phyloP scores from a whole-genome alignment of 1,140 invertebrate genomes.

The Heliconius congener region DNA sequence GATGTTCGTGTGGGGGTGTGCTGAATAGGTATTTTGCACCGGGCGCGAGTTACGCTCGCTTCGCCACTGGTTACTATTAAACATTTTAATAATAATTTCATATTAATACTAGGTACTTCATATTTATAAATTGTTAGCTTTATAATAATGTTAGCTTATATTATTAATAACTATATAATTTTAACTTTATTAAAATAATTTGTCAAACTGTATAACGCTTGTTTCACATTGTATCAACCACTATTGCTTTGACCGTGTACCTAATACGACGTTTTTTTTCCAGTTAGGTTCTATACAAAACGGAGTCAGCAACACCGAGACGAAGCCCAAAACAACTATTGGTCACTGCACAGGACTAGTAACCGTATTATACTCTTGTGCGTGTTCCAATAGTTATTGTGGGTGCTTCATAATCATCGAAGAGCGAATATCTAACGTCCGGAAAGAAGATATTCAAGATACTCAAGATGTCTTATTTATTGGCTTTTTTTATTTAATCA shows the following conservation, averaged over 20 bases:
- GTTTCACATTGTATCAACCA: neutral
- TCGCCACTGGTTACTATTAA: too few relatives aligned
- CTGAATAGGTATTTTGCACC: too few relatives aligned
- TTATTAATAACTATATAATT: too few relatives aligned
- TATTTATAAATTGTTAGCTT: neutral
- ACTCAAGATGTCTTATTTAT: slow-evolving; percentile 13
- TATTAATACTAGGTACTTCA: neutral
- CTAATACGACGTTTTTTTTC: slow-evolving; percentile 42
- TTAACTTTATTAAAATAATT: neutral
- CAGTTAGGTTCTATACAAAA: slow-evolving; percentile 42
- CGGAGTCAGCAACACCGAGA: slow-evolving; percentile 40
- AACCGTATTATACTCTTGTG: slow-evolving; percentile 74
- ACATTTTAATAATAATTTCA: neutral
- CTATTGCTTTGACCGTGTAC: slow-evolving; percentile 12
- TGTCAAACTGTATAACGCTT: neutral
- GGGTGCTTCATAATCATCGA: slow-evolving; percentile 72
- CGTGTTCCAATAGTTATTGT: slow-evolving; percentile 81
- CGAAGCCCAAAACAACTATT: slow-evolving; percentile 35
- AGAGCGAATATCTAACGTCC: slow-evolving; percentile 16
- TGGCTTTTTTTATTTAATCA: slow-evolving; percentile 29
- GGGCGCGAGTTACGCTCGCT: too few relatives aligned
- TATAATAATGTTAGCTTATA: too few relatives aligned
- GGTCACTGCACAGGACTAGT: slow-evolving; percentile 70
- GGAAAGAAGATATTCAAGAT: slow-evolving; percentile 2
- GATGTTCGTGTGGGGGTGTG: too few relatives aligned